phyloP scores from a whole-genome alignment of 2,888 invertebrate species.

The Portevinia maculata region DNA sequence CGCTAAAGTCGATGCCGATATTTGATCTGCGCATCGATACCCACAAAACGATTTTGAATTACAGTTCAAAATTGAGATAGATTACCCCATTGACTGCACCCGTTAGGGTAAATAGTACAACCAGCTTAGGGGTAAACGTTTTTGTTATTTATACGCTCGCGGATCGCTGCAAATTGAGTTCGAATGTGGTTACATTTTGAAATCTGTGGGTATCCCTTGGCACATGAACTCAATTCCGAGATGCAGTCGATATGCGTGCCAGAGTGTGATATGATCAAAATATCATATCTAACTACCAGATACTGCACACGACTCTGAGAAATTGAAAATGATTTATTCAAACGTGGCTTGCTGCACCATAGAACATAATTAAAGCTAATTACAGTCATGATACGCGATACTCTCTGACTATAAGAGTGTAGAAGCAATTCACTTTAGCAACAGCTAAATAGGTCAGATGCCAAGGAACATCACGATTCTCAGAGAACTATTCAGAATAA shows the following conservation, averaged over 20 bases:
- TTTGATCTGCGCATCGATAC: slow-evolving; percentile 40
- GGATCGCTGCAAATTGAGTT: slow-evolving; percentile 53
- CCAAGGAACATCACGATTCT: slow-evolving; percentile 73
- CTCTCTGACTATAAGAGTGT: slow-evolving; percentile 23
- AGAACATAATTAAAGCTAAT: slow-evolving; percentile 67
- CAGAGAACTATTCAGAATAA: slow-evolving; percentile 65
- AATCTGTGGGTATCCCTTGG: slow-evolving; percentile 69
- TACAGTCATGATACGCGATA: slow-evolving; percentile 61
- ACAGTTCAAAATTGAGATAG: slow-evolving; percentile 49
- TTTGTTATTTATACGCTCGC: slow-evolving; percentile 42
- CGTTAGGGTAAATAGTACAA: slow-evolving; percentile 2
- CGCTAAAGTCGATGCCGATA: slow-evolving; percentile 60
- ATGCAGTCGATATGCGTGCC: slow-evolving; percentile 64
- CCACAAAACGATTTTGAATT: slow-evolving; percentile 39
- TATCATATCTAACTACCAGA: background rate
- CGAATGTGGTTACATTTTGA: slow-evolving; percentile 52
- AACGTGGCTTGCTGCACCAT: slow-evolving; percentile 36
- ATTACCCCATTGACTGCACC: slow-evolving; percentile 17
- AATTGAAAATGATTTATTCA: slow-evolving; percentile 56
- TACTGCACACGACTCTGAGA: slow-evolving; percentile 25
- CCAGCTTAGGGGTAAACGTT: slow-evolving; percentile 26
- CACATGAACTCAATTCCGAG: slow-evolving; percentile 60
- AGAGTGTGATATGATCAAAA: slow-evolving; percentile 60
- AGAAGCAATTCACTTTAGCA: slow-evolving; percentile 54
- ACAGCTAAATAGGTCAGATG: slow-evolving; percentile 68